Base-by-base conservation (phyloP, 2,797 vertebrate species). In the Protonibea diacanthus region DNA sequence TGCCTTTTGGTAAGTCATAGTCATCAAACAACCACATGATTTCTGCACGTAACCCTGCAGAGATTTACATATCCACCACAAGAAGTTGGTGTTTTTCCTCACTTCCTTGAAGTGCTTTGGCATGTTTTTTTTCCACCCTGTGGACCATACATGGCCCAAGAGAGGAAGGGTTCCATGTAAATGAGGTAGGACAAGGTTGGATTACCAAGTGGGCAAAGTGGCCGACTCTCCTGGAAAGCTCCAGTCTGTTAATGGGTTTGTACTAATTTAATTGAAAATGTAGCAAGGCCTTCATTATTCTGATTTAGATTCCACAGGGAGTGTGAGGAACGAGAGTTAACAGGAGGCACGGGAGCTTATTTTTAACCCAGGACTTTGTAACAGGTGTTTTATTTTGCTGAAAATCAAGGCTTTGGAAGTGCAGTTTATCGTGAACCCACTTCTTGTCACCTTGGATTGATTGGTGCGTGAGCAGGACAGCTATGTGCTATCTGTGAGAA, bases 181-280 rank as follows among this genome's bases (percentile, higher is more conserved):
- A 60, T 47, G 8, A 63, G 23, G 44, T n/a, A 29, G 25, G 45
- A 12, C 21, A 64, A 17, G 18, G 61, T 11, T 33, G 45, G 45
- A 64, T 64, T 64, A 64, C 25, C 44, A 64, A 49, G 10, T 33
- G 61, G 45, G 10, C 45, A 33, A 14, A 47, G 15, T 47, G 60
- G n/a, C 44, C 60, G 20, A 20, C 33, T 45, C 21, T 23, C 21
- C 17, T 48, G 18, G 25, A 64, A 64, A 14, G 47, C 45, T 20
- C 15, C 17, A 47, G 42, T 48, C 23, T 27, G 61, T 20, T 29
- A 29, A n/a, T 6, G 0, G 25, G 25, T 29, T 48, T 64, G 18
- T 27, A 20, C 18, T n/a, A 12, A 33, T 49, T 33, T n/a, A 20
- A 62, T 7, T 18, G 17, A 27, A 17, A 61, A 17, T 10, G 21